These are phyloP conservation scores for Embidobia sp. DNA, from an alignment of 2,888 invertebrate species.

Conservation along the genomic window DNA sequence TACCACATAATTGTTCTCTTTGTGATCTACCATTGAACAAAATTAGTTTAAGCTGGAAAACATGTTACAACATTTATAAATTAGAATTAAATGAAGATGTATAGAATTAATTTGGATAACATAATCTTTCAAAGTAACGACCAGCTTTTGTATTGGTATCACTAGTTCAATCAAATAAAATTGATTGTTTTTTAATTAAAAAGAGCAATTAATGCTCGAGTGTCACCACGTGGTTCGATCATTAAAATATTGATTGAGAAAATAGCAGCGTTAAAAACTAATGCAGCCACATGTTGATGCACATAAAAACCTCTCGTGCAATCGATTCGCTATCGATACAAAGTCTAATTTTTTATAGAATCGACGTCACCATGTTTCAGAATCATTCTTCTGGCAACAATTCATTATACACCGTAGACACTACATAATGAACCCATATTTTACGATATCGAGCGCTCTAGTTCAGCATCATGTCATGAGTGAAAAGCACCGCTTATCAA, in stretches of 20 bases:
- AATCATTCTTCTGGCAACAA: conserved; percentile 57
- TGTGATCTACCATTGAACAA: no score
- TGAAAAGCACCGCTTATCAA: conserved; percentile 38
- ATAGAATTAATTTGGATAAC: no score
- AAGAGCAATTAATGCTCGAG: no score
- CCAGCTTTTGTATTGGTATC: no score
- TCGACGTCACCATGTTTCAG: conserved; percentile 56
- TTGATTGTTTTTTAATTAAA: no score
- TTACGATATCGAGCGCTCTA: conserved; percentile 53
- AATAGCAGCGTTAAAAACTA: conserved; percentile 11
- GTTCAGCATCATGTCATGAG: conserved; percentile 31
- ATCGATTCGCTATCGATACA: conserved; percentile 49
- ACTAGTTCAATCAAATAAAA: no score
- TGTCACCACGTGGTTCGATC: not conserved
- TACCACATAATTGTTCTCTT: no score
- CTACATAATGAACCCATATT: conserved; percentile 41
- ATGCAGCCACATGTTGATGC: conserved; percentile 29
- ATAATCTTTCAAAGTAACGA: no score
- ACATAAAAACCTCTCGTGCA: conserved; percentile 25
- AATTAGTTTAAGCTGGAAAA: no score
- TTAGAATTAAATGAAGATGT: no score
- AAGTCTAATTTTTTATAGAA: conserved; percentile 58
- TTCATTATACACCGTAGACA: conserved; percentile 44
- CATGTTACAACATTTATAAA: no score
- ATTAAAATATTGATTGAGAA: conserved; percentile 9